Percentiles rank a stretch among this genome's conserved stretches.
Conservation (phyloP, 1,140 invertebrate genomes). For the Brachionus rubens region DNA sequence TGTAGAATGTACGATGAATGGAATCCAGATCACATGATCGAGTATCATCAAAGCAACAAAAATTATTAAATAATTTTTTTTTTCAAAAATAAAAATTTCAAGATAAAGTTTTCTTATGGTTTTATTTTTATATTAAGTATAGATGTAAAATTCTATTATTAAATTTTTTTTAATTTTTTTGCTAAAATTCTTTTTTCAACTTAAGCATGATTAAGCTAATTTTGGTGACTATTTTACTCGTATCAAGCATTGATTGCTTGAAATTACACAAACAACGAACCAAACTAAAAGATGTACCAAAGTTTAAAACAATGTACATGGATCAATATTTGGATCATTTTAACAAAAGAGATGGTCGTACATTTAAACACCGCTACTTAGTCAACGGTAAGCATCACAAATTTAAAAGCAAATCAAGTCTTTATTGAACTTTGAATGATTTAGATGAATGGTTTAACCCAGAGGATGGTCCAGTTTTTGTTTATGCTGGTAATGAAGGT, state of each 20-base stretch:
- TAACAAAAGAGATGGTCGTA: constrained; percentile 42
- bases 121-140: not conserved
- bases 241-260: constrained; percentile 8
- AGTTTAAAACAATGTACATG: constrained; percentile 35
- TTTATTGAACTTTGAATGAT: not conserved
- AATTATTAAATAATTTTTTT: constrained; percentile 7
- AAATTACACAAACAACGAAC: constrained; percentile 13
- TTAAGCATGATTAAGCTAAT: constrained; percentile 15
- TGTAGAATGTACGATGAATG: constrained; percentile 60
- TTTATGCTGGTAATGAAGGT: constrained; percentile 97
- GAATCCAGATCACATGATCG: constrained; percentile 55
- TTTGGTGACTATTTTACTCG: not conserved
- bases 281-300: not conserved
- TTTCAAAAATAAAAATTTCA: too few species aligned
- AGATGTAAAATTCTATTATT: constrained; percentile 33
- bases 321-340: constrained; percentile 45
- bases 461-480: constrained; percentile 75
- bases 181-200: not conserved
- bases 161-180: not conserved
- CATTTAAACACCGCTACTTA: constrained; percentile 30
- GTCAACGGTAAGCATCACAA: constrained; percentile 5
- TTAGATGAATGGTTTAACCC: constrained; percentile 40
- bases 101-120: too few species aligned
- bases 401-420: not conserved
- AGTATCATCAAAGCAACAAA: constrained; percentile 50